Evolutionary conservation across 2,797 vertebrate genomes (phyloP).

Genomic region (Sebastes hubbsi): DNA sequence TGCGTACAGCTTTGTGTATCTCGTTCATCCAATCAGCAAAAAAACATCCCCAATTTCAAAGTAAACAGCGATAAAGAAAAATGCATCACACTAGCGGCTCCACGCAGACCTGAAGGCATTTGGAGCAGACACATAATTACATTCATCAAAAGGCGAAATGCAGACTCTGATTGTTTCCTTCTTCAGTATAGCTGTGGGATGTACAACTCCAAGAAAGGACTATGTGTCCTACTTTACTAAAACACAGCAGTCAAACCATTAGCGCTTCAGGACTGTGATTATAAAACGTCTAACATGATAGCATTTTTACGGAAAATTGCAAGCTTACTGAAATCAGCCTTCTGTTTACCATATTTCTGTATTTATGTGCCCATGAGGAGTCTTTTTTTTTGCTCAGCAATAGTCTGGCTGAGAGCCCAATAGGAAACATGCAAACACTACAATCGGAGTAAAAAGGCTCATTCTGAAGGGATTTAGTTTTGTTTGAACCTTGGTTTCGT

Average conservation of each 20-base stretch:
- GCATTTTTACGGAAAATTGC: slow-evolving; percentile 14
- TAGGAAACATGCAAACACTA: neutral
- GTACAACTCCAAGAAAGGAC: slow-evolving; percentile 35
- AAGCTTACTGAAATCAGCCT: slow-evolving; percentile 15
- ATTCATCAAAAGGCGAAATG: slow-evolving; percentile 58
- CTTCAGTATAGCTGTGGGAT: slow-evolving; percentile 38
- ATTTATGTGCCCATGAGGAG: neutral
- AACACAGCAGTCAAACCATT: slow-evolving; percentile 39
- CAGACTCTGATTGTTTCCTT: slow-evolving; percentile 56
- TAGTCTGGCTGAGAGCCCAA: neutral
- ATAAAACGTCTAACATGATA: slow-evolving; percentile 22
- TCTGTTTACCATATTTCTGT: slow-evolving; percentile 1
- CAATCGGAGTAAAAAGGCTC: neutral
- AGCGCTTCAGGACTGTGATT: slow-evolving; percentile 37
- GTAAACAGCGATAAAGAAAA: slow-evolving; percentile 49
- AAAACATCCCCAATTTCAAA: slow-evolving; percentile 47
- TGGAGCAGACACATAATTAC: slow-evolving; percentile 52
- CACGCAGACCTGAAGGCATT: slow-evolving; percentile 47
- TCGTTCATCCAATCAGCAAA: slow-evolving; percentile 39
- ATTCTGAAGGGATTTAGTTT: neutral
- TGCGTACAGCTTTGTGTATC: slow-evolving; percentile 3
- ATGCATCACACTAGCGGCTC: slow-evolving; percentile 24
- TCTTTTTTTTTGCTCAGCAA: neutral
- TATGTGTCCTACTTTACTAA: slow-evolving; percentile 58
- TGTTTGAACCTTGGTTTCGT: neutral